These are phyloP conservation scores for Megastigmus dorsalis DNA, from an alignment of 2,888 invertebrate genomes.

Conservation along the genomic window DNA sequence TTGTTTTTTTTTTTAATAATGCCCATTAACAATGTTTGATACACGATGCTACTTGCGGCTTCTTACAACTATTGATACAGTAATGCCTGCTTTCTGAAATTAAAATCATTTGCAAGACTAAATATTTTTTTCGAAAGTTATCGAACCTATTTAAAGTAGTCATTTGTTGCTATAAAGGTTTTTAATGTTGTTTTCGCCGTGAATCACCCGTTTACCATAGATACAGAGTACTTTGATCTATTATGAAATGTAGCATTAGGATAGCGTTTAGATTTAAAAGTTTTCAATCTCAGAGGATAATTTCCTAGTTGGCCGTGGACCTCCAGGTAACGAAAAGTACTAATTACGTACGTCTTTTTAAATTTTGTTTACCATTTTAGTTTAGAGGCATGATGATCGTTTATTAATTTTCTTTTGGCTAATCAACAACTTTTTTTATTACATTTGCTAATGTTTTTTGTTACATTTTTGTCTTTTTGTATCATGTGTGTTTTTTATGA, in stretches of 20 bases:
- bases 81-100: too few species aligned
- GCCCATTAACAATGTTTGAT: too few species aligned
- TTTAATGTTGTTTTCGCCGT: not conserved
- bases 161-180: too few species aligned
- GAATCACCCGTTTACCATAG: constrained; percentile 40
- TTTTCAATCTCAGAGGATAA: constrained; percentile 54
- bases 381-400: constrained; percentile 43
- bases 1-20: too few species aligned
- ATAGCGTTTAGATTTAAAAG: constrained; percentile 47
- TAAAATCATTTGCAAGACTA: too few species aligned
- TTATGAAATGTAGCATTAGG: constrained; percentile 33
- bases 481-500: constrained; percentile 26
- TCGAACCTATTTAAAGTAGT: too few species aligned
- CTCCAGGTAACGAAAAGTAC: constrained; percentile 50
- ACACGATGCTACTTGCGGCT: too few species aligned
- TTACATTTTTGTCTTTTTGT: constrained; percentile 59
- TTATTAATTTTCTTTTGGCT: constrained; percentile 39
- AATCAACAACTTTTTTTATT: constrained; percentile 45
- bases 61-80: too few species aligned
- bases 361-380: constrained; percentile 26
- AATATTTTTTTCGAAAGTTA: too few species aligned
- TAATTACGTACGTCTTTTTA: constrained; percentile 46
- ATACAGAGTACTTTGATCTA: constrained; percentile 3
- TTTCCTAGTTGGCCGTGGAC: constrained; percentile 57
- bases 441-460: constrained; percentile 50